phyloP scores from a whole-genome alignment of 2,113 vertebrate species.

The Spea multiplicata region DNA sequence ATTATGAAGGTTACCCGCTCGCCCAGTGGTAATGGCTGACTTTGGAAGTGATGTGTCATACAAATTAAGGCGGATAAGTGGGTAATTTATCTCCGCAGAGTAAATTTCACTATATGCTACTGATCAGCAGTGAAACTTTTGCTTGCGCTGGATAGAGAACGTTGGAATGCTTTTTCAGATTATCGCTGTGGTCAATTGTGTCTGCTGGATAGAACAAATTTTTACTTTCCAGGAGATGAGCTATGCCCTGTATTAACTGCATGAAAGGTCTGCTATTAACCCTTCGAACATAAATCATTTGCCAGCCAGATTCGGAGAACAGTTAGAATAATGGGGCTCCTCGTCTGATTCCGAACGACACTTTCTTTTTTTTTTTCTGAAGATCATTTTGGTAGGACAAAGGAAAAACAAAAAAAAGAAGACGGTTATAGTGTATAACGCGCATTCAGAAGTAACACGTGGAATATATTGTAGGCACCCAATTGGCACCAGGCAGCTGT shows the following conservation, averaged over 20 bases:
- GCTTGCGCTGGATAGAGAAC: conserved; percentile 52
- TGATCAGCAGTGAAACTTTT: conserved; percentile 53
- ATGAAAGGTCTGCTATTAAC: conserved; percentile 51
- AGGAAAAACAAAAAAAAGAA: conserved; percentile 26
- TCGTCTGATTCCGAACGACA: neutral
- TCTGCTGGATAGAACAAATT: conserved; percentile 51
- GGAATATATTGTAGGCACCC: neutral
- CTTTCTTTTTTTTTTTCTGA: conserved; percentile 49
- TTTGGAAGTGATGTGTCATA: conserved; percentile 56
- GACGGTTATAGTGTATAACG: neutral
- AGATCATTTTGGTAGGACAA: conserved; percentile 56
- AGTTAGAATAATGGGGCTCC: conserved; percentile 49
- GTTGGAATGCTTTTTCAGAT: conserved; percentile 52
- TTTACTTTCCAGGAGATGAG: conserved; percentile 49
- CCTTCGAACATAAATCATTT: conserved; percentile 53
- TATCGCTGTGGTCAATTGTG: conserved; percentile 45
- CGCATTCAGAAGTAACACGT: neutral
- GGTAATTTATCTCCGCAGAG: conserved; percentile 58
- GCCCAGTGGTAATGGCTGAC: conserved; percentile 50
- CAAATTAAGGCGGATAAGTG: conserved; percentile 59
- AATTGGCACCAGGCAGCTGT: neutral
- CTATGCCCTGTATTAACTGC: conserved; percentile 46
- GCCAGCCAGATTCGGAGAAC: conserved; percentile 46
- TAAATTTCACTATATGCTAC: conserved; percentile 51
- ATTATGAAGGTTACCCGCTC: conserved; percentile 62